phyloP scores from a whole-genome alignment of 1,140 invertebrate genomes.

The Apis laboriosa region DNA sequence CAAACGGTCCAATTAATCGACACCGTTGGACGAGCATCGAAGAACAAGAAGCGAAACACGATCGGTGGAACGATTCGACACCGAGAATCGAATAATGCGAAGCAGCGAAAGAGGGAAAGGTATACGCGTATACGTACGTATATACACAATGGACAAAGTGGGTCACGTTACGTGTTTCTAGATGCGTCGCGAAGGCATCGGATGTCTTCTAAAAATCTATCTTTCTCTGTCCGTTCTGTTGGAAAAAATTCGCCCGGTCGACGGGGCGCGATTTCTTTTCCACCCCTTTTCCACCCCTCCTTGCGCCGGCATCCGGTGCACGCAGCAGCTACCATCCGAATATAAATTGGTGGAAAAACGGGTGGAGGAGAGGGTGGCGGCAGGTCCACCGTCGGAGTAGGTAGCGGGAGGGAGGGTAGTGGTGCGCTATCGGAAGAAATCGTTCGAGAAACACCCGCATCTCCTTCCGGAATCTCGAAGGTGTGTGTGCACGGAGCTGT shows the following conservation, averaged over 20 bases:
- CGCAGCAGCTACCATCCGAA: slow-evolving; percentile 41
- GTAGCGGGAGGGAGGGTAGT: neutral
- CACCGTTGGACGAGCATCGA: neutral
- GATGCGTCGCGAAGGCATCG: slow-evolving; percentile 52
- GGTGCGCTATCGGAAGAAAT: slow-evolving; percentile 50
- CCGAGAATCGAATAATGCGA: neutral
- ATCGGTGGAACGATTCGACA: neutral
- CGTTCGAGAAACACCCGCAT: slow-evolving; percentile 61
- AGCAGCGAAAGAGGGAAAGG: neutral
- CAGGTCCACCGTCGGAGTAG: slow-evolving; percentile 18
- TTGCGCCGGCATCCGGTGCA: slow-evolving; percentile 5
- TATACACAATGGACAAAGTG: slow-evolving; percentile 40
- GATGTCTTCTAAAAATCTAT: slow-evolving; percentile 38
- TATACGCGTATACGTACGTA: neutral
- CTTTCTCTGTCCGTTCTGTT: slow-evolving; percentile 33
- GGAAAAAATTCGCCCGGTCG: slow-evolving; percentile 63
- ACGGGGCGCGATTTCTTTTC: slow-evolving; percentile 22
- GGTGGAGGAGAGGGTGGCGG: neutral
- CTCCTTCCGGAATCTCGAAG: slow-evolving; percentile 34
- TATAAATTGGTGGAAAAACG: slow-evolving; percentile 55
- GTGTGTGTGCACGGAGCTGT: slow-evolving; percentile 46
- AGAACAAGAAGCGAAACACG: neutral
- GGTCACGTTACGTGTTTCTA: slow-evolving; percentile 44
- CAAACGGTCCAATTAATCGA: neutral
- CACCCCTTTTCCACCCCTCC: neutral